Evolutionary conservation across 1,140 invertebrate species (phyloP), one percentile per base, ranked within the genome.

Genomic region (Psilanteris sp.): DNA sequence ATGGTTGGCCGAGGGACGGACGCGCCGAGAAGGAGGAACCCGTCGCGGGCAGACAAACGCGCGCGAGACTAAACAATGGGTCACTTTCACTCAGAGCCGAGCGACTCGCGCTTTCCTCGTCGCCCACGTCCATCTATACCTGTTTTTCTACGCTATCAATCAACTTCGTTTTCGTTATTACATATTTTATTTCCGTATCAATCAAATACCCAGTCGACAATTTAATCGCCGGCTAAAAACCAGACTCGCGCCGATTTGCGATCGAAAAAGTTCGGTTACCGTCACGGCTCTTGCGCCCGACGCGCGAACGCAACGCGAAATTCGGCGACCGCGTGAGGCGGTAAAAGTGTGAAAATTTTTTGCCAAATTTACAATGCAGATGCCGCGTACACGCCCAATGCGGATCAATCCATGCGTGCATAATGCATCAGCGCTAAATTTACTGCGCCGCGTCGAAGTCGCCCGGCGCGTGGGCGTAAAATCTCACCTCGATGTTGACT

Each of bases 351-450:
- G 50, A 18, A 36, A 26, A 29, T 59, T 57, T 79, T 44, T 72
- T 37, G 37, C 64, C 41, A 22, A 39, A 29, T 73, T 22, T 43
- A 32, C 29, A 55, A 27, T 32, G 34, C 55, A 62, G 37, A 61
- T 31, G 36, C 20, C 18, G 16, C 37, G 37, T 52, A 64, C 54
- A 80, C 79, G 79, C 73, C 75, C 80, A 80, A 79, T 82, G 73
- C 85, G 81, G 79, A 79, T 78, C 71, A 85, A 82, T 70, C 78
- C 82, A 81, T 83, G 84, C 85, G 84, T 86, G 85, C 81, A 85
- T 74, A 67, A 75, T 74, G 77, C 73, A 72, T 67, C 64, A 72
- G 62, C 43, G 70, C 57, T 81, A 82, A 74, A 68, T 78, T 82
- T 39, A 75, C 52, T 39, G 41, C 59, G 37, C 5, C 39, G 14